Conservation (phyloP, 2,888 invertebrate species). For the Metallyticus violacea region DNA sequence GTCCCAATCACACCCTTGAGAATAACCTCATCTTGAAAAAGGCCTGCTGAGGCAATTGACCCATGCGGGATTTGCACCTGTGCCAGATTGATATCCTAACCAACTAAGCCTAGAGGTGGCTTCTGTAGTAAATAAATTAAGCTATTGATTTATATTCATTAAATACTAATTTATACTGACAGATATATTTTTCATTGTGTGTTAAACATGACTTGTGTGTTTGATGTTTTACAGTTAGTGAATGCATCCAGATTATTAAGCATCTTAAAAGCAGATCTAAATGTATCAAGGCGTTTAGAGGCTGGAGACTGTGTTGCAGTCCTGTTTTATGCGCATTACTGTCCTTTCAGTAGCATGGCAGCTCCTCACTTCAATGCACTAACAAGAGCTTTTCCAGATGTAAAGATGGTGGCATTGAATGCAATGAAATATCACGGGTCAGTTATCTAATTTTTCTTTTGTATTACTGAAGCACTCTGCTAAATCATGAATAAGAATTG, state of each 20-base stretch:
- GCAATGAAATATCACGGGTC: constrained; percentile 72
- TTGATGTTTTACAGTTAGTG: constrained; percentile 56
- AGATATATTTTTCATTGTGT: neutral
- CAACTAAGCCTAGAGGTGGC: too few species aligned
- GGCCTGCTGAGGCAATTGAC: too few species aligned
- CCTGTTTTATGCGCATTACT: constrained; percentile 85
- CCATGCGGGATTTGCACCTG: too few species aligned
- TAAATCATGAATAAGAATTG: too few species aligned
- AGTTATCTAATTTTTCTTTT: too few species aligned
- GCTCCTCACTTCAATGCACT: constrained; percentile 90
- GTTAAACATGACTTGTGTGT: neutral
- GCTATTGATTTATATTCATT: too few species aligned
- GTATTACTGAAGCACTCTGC: too few species aligned
- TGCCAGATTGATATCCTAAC: too few species aligned
- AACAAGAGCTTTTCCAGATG: constrained; percentile 79
- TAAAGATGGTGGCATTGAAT: constrained; percentile 88
- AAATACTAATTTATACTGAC: too few species aligned
- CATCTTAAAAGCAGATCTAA: constrained; percentile 60
- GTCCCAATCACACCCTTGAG: too few species aligned
- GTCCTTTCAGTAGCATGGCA: constrained; percentile 85
- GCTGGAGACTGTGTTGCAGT: constrained; percentile 71
- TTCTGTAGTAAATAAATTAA: too few species aligned
- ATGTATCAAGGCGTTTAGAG: constrained; percentile 61
- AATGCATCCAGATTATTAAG: constrained; percentile 70
- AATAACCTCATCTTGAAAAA: too few species aligned